Percentiles rank a stretch among this genome's conserved stretches.
Evolutionary conservation across 2,113 vertebrate species (phyloP).

Genomic region (Hippocampus comes): DNA sequence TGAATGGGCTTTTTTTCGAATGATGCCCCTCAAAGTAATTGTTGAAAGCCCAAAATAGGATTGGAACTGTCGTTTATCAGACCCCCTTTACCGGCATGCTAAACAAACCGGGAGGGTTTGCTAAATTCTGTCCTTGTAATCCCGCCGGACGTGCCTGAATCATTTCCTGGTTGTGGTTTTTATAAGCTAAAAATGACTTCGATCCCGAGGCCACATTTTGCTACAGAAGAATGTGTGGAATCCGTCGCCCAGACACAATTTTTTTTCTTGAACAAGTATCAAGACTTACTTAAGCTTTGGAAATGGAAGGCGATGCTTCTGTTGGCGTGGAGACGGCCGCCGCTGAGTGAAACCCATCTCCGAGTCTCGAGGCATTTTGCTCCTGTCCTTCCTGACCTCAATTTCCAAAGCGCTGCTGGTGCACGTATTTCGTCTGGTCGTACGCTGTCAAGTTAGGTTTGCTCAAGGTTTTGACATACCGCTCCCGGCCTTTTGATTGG

Average conservation of each 20-base stretch:
- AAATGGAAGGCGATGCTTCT: not conserved
- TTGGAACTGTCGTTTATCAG: not conserved
- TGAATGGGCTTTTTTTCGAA: not conserved
- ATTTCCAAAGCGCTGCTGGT: not conserved
- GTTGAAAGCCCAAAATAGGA: not conserved
- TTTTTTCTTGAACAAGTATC: no score
- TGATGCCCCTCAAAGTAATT: not conserved
- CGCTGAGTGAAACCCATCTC: slow-evolving; percentile 12
- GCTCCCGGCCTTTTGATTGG: slow-evolving; percentile 12
- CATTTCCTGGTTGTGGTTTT: slow-evolving; percentile 8
- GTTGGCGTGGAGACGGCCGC: no score
- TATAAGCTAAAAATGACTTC: not conserved
- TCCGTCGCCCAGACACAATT: no score
- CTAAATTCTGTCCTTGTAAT: slow-evolving; percentile 30
- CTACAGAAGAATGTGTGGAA: not conserved
- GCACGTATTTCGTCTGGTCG: slow-evolving; percentile 11
- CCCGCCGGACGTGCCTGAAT: slow-evolving; percentile 21
- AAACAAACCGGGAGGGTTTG: not conserved
- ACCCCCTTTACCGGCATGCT: slow-evolving; percentile 23
- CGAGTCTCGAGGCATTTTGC: not conserved
- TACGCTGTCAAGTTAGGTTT: slow-evolving; percentile 35
- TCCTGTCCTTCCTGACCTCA: slow-evolving; percentile 10
- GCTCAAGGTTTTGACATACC: slow-evolving; percentile 30
- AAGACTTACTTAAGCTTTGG: no score
- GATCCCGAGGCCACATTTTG: not conserved